A percentile compares a stretch with the other conserved stretches of the same genome.
Conservation (phyloP, 2,888 invertebrate species). For the Carterocephalus palaemon region DNA sequence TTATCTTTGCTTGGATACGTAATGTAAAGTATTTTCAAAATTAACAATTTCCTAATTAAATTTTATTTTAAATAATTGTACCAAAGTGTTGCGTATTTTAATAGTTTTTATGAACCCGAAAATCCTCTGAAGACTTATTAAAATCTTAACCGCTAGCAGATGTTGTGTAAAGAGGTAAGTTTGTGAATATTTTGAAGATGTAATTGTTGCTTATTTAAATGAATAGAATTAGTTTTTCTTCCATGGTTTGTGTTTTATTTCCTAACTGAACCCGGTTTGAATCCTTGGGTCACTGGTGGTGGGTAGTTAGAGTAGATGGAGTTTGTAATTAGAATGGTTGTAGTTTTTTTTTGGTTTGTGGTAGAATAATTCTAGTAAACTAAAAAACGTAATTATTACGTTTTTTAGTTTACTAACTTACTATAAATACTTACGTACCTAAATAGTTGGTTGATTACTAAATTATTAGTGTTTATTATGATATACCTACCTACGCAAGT, state of each 20-base stretch:
- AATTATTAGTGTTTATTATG: too few relatives aligned
- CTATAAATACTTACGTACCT: too few relatives aligned
- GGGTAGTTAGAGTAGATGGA: conserved; percentile 32
- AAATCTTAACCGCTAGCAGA: too few relatives aligned
- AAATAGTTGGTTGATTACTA: too few relatives aligned
- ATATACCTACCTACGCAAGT: too few relatives aligned
- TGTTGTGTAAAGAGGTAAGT: conserved; percentile 17
- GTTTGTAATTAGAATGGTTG: conserved; percentile 11
- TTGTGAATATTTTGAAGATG: conserved; percentile 20
- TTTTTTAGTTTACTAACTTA: too few relatives aligned
- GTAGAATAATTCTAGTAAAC: neutral
- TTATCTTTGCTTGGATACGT: too few relatives aligned
- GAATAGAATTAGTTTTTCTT: conserved; percentile 15
- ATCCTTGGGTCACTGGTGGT: conserved; percentile 27
- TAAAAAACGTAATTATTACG: too few relatives aligned
- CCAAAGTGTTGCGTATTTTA: neutral
- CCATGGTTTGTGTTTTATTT: conserved; percentile 37
- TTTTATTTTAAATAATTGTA: conserved; percentile 2
- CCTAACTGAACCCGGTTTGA: conserved; percentile 27
- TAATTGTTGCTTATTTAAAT: conserved; percentile 11
- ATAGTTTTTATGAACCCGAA: too few relatives aligned
- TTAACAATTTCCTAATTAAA: too few relatives aligned
- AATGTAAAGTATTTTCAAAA: too few relatives aligned
- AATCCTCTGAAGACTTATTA: too few relatives aligned
- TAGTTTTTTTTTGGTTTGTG: conserved; percentile 2